Evolutionary conservation across 1,140 invertebrate species (phyloP).

Genomic region (Onthophagus taurus): DNA sequence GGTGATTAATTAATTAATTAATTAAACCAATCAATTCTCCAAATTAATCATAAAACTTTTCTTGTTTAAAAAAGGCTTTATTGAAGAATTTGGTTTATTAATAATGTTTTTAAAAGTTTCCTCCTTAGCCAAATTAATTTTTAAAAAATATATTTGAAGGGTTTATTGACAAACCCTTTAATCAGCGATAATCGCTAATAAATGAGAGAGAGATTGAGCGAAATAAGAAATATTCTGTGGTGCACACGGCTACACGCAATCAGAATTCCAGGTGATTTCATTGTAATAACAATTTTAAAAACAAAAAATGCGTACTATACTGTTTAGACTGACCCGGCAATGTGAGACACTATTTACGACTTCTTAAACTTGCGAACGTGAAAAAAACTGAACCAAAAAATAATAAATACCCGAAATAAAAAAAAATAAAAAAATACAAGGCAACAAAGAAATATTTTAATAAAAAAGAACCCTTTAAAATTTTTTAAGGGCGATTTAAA

Average conservation of each 20-base stretch:
- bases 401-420: too few species aligned
- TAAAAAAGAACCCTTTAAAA: too few species aligned
- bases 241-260: conserved; percentile 21
- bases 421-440: too few species aligned
- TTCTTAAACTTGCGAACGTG: conserved; percentile 12
- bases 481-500: too few species aligned
- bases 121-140: neutral
- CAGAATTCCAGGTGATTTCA: conserved; percentile 25
- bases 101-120: neutral
- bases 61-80: neutral
- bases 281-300: too few species aligned
- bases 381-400: too few species aligned
- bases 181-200: too few species aligned
- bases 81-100: neutral
- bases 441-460: too few species aligned
- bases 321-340: conserved; percentile 35
- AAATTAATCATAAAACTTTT: neutral
- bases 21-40: neutral
- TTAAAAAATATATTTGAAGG: neutral
- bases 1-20: neutral
- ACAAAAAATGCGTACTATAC: conserved; percentile 5
- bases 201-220: neutral
- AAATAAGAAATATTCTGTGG: conserved; percentile 8
- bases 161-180: neutral
- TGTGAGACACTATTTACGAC: conserved; percentile 29